Base-by-base conservation (phyloP, 2,797 vertebrate species). In the Muscicapa comitata region DNA sequence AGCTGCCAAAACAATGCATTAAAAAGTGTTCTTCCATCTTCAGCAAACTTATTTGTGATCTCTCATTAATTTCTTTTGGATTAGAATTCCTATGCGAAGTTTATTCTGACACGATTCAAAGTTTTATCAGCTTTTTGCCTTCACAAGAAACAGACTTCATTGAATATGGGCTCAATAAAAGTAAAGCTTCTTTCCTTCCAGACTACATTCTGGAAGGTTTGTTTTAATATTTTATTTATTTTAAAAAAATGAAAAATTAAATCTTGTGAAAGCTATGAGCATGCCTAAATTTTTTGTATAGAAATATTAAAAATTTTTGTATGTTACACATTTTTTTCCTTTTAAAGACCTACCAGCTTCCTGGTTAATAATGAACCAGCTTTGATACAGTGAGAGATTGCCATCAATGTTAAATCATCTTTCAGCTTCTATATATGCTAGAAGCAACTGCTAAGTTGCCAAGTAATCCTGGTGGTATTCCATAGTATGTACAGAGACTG, bases 1-100 rank as follows among this genome's bases (percentile, higher is more conserved):
- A 67, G 53, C 82, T 94, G 78, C 91, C 91, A 93, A 87, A 93
- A 83, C 72, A 83, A 19, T 80, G 37, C 50, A 85, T 80, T 94
- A 48, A 33, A 31, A 85, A 85, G 37, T 61, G n/a, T 77, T 24
- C n/a, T 87, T 91, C 75, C 53, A 65, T 92, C 65, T 73, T 91
- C 72, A 87, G 42, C 23, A 71, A 58, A 86, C 4, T 91, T 74
- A 48, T 88, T 87, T 87, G 50, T 87, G 83, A 71, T 35, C 2
- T 76, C 9, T 35, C 25, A 45, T 87, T 76, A 55, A 66, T 47
- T 47, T 47, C 21, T 47, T 47, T 23, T 47, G 45, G 21, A 47
- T 47, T 47, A 47, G 45, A 47, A 47, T 67, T 94, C 17, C 37
- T 74, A 0, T 71, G 53, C 57, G 67, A 67, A n/a, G 21, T 53